phyloP scores from a whole-genome alignment of 2,797 vertebrate genomes.

The Micrastur ruficollis region DNA sequence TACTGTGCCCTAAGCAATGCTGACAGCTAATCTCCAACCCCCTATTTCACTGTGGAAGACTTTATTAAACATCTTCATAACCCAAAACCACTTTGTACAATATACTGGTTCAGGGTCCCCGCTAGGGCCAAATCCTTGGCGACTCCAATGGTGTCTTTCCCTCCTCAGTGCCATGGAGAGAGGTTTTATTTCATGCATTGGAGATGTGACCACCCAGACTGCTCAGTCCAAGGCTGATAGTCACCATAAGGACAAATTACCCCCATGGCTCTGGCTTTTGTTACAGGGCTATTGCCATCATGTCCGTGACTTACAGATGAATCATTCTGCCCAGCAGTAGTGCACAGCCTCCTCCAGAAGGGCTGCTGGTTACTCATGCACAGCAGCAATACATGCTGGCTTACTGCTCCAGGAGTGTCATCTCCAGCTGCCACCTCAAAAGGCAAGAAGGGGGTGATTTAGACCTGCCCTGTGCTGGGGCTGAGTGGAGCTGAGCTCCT shows the following conservation, averaged over 20 bases:
- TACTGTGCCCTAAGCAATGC: background rate
- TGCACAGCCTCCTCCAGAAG: background rate
- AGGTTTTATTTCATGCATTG: background rate
- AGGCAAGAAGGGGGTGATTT: background rate
- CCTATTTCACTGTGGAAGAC: background rate
- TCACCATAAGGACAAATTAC: constrained; percentile 19
- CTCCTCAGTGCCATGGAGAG: background rate
- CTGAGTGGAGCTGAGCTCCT: background rate
- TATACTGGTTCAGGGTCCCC: background rate
- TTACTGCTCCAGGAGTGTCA: background rate
- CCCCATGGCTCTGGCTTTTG: constrained; percentile 32
- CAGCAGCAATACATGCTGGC: background rate
- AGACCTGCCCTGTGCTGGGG: background rate
- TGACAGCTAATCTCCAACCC: background rate
- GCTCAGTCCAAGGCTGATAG: constrained; percentile 2
- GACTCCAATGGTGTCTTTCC: background rate
- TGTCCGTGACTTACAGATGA: background rate
- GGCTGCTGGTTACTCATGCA: constrained; percentile 51
- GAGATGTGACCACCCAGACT: background rate
- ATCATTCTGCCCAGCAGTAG: background rate
- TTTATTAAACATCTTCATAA: background rate
- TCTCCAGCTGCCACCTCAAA: background rate
- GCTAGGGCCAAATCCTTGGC: background rate
- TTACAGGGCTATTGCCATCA: background rate
- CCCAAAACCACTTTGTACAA: background rate